These are phyloP conservation scores for Myrmecophaga tridactyla DNA, from an alignment of 2,113 vertebrate genomes.

Conservation along the genomic window DNA sequence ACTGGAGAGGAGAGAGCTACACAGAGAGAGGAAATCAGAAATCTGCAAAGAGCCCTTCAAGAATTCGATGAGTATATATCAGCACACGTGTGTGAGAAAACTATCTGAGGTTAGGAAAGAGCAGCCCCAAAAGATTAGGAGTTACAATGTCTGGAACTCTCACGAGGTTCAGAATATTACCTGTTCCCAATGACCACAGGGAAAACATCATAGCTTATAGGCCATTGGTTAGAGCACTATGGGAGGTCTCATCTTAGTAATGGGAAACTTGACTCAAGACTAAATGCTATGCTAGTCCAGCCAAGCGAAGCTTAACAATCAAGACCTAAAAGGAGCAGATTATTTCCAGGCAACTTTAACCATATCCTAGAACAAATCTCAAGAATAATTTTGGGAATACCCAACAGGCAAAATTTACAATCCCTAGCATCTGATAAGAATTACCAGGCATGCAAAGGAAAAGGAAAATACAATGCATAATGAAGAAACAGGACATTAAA, in stretches of 20 bases:
- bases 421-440: neutral
- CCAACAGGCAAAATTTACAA: neutral
- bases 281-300: neutral
- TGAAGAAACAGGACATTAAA: neutral
- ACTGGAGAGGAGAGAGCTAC: no score
- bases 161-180: neutral
- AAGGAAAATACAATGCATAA: neutral
- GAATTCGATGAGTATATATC: neutral
- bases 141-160: neutral
- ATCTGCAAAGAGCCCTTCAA: no score
- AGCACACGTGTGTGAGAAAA: no score
- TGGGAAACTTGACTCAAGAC: neutral
- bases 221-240: neutral
- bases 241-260: neutral
- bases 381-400: slow-evolving; percentile 4
- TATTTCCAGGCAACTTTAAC: neutral
- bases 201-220: neutral
- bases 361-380: neutral
- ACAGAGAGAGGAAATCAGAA: neutral
- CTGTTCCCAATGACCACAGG: neutral
- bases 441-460: neutral
- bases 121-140: neutral
- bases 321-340: neutral
- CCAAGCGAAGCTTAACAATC: neutral
- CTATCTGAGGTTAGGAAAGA: neutral